Evolutionary conservation across 2,888 invertebrate species (phyloP).

Genomic region (Leptinotarsa haldemani): DNA sequence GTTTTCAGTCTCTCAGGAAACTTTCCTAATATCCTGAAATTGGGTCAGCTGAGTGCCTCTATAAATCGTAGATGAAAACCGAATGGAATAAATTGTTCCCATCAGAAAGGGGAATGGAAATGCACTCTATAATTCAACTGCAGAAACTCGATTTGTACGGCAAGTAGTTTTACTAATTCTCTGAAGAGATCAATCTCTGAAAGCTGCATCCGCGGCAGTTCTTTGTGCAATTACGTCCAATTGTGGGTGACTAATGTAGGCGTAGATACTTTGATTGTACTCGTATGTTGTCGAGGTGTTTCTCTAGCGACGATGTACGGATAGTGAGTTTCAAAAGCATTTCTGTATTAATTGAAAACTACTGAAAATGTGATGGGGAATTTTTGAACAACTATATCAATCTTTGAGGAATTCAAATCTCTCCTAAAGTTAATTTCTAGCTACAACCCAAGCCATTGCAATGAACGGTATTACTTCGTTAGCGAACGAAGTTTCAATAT

Average conservation of each 20-base stretch:
- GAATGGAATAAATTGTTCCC: constrained; percentile 8
- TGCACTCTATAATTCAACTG: constrained; percentile 11
- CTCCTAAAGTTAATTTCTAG: too few species aligned
- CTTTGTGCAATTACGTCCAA: constrained; percentile 18
- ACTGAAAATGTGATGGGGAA: too few species aligned
- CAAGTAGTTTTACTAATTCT: constrained; percentile 17
- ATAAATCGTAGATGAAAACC: constrained; percentile 16
- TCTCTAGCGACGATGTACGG: neutral
- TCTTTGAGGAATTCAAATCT: too few species aligned
- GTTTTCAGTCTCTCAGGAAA: too few species aligned
- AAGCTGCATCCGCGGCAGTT: constrained; percentile 13
- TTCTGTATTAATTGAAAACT: neutral
- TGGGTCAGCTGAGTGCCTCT: constrained; percentile 1
- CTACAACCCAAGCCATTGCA: too few species aligned
- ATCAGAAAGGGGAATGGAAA: constrained; percentile 5
- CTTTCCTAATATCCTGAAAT: constrained; percentile 16
- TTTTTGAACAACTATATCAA: too few species aligned
- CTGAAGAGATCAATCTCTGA: constrained; percentile 20
- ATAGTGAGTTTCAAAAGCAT: neutral
- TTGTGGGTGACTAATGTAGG: constrained; percentile 12
- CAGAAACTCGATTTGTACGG: constrained; percentile 13
- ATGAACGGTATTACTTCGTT: too few species aligned
- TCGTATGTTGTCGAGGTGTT: constrained; percentile 1
- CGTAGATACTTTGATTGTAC: constrained; percentile 3
- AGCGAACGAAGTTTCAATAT: too few species aligned